Conservation (phyloP, 1,140 invertebrate species). For the Rhynchophorus ferrugineus region DNA sequence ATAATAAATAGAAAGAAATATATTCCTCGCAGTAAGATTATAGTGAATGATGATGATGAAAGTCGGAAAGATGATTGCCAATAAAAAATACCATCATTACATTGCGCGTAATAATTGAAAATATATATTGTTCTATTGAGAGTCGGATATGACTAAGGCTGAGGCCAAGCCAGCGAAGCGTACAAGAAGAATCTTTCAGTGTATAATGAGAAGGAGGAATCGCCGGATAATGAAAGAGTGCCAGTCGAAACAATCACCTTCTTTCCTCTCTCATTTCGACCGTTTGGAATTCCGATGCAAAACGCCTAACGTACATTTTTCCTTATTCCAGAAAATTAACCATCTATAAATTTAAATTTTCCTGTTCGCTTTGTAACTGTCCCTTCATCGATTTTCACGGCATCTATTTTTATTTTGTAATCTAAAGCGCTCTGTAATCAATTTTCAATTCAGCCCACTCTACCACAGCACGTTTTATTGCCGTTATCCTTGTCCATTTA, state of each 20-base stretch:
- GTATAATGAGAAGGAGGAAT: constrained; percentile 21
- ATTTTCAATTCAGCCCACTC: background rate
- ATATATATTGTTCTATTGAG: constrained; percentile 16
- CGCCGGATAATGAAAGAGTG: constrained; percentile 22
- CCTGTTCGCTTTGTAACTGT: background rate
- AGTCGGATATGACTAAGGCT: constrained; percentile 9
- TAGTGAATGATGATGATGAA: no score
- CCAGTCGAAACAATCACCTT: constrained; percentile 16
- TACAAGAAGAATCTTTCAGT: constrained; percentile 3
- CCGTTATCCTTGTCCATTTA: no score
- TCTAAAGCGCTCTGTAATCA: constrained; percentile 3
- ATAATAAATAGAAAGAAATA: no score
- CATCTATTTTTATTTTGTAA: background rate
- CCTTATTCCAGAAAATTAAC: constrained; percentile 16
- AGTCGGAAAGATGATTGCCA: background rate
- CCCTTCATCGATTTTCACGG: constrained; percentile 1
- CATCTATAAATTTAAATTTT: constrained; percentile 2
- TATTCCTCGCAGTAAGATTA: no score
- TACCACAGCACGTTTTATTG: no score
- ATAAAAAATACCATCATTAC: constrained; percentile 2
- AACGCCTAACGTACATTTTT: constrained; percentile 13
- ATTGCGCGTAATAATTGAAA: constrained; percentile 19
- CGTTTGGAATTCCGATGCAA: constrained; percentile 16
- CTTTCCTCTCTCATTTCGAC: constrained; percentile 17
- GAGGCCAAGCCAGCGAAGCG: constrained; percentile 13